phyloP scores from a whole-genome alignment of 2,888 invertebrate species.

The Ophioninae sp. region DNA sequence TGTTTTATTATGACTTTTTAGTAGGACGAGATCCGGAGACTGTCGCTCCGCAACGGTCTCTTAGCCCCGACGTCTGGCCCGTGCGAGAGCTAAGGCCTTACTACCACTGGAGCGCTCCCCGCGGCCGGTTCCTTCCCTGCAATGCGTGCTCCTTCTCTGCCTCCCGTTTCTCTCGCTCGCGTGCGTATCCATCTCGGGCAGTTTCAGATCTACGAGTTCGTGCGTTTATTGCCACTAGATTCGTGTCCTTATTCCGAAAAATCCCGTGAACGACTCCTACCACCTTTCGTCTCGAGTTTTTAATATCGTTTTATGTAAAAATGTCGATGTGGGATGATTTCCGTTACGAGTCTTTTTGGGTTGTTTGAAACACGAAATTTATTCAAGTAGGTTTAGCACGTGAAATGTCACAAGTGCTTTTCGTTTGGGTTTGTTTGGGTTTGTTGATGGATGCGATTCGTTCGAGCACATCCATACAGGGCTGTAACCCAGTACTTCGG shows the following conservation, averaged over 20 bases:
- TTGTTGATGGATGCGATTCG: constrained; percentile 27
- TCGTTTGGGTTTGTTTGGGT: constrained; percentile 9
- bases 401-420: too few relatives aligned
- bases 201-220: not conserved
- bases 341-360: too few relatives aligned
- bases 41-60: constrained; percentile 12
- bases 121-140: constrained; percentile 45
- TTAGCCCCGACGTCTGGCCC: constrained; percentile 48
- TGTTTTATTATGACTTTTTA: constrained; percentile 6
- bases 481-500: constrained; percentile 32
- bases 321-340: too few relatives aligned
- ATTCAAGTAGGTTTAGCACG: constrained; percentile 16
- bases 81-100: constrained; percentile 62
- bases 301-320: too few relatives aligned
- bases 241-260: too few relatives aligned
- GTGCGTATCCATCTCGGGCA: not conserved
- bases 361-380: not conserved
- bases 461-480: constrained; percentile 3
- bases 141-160: constrained; percentile 53
- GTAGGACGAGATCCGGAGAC: constrained; percentile 9
- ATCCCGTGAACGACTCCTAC: too few relatives aligned
- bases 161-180: constrained; percentile 19
- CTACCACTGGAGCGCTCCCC: constrained; percentile 58
- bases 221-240: not conserved
- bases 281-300: too few relatives aligned